phyloP scores from a whole-genome alignment of 2,797 vertebrate species.

The Semaprochilodus insignis region DNA sequence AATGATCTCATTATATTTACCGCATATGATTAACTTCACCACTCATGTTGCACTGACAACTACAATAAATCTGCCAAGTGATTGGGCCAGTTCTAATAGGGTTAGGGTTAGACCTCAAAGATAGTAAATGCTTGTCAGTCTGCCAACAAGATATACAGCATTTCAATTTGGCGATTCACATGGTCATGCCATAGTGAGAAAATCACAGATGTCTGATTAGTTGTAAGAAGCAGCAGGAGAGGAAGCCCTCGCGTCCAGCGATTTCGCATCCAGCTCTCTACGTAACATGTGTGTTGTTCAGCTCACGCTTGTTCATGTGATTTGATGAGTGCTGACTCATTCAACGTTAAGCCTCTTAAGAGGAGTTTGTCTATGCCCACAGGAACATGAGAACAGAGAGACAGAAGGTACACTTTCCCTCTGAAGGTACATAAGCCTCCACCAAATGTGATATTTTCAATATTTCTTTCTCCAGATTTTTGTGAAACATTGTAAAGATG shows the following conservation, averaged over 20 bases:
- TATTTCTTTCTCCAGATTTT: not conserved
- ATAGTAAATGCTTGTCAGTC: not conserved
- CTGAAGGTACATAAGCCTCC: not conserved
- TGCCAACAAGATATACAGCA: not conserved
- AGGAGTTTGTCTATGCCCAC: conserved; percentile 16
- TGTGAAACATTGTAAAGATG: not conserved
- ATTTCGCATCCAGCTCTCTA: not conserved
- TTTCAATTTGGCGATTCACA: not conserved
- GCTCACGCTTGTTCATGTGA: conserved; percentile 10
- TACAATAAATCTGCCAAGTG: conserved; percentile 41
- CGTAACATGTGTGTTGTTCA: conserved; percentile 7
- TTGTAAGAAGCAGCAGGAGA: not conserved
- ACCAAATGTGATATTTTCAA: not conserved
- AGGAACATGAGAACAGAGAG: conserved; percentile 9
- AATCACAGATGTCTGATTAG: not conserved
- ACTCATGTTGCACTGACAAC: conserved; percentile 16
- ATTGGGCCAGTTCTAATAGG: conserved; percentile 1
- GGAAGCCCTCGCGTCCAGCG: not conserved
- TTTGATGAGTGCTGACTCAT: conserved; percentile 55
- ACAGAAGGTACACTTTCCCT: not conserved
- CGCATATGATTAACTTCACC: not conserved
- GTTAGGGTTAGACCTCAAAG: conserved; percentile 10
- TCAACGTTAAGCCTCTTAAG: conserved; percentile 11
- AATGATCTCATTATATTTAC: too few relatives aligned
- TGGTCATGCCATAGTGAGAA: not conserved